These are phyloP conservation scores for Mus spicilegus DNA, from an alignment of 2,113 vertebrate genomes.

Conservation along the genomic window DNA sequence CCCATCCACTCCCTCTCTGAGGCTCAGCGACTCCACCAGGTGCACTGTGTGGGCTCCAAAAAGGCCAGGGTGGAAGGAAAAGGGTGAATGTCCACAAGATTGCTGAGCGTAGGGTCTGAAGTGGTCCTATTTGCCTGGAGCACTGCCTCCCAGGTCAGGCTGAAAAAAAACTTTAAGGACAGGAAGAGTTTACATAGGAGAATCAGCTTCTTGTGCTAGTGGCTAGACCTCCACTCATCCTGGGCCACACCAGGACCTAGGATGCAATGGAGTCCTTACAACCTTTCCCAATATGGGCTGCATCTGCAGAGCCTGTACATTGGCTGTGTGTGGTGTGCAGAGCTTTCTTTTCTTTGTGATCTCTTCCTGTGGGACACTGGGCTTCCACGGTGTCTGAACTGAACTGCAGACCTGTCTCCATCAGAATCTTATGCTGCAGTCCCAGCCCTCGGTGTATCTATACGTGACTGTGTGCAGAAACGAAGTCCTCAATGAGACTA, in stretches of 20 bases:
- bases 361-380: not conserved
- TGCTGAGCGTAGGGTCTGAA: not conserved
- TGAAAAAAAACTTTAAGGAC: not conserved
- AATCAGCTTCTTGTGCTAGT: not conserved
- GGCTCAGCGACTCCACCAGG: not conserved
- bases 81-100: rapidly evolving
- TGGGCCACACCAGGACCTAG: not conserved
- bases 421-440: not conserved
- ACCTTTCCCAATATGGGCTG: not conserved
- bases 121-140: not conserved
- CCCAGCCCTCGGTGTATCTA: not conserved
- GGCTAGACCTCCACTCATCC: not conserved
- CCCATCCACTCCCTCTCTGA: not conserved
- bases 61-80: not conserved
- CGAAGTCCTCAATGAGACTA: not conserved
- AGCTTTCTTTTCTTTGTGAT: not conserved
- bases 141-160: not conserved
- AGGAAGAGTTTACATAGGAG: not conserved
- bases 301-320: not conserved
- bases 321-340: not conserved
- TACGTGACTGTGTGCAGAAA: not conserved
- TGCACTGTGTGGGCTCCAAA: not conserved
- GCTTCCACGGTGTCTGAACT: not conserved
- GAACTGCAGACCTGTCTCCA: not conserved
- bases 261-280: not conserved